Base-by-base conservation (phyloP, 2,888 invertebrate species). In the Taphrorychus bicolor region DNA sequence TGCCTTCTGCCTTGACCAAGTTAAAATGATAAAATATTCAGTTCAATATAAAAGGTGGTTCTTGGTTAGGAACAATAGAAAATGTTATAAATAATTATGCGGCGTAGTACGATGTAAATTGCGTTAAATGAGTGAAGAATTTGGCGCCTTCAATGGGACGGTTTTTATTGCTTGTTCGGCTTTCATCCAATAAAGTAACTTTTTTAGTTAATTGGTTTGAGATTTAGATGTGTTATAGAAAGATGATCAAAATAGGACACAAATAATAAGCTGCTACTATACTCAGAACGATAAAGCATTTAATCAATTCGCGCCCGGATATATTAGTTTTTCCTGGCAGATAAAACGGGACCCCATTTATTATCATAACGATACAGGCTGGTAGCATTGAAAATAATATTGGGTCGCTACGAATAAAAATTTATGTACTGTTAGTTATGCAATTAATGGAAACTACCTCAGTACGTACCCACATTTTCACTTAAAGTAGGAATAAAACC, bases 271-370 rank as follows among this genome's bases (percentile, higher is more conserved):
- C 53, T 51, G 14, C 45, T 53, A 18, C 45, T n/a, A n/a, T n/a
- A n/a, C n/a, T 51, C 5, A 45, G 52, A 58, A 14, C 61, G 66
- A 67, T 67, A 67, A 67, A 61, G 5, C 61, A 42, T 57, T 67
- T 67, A 67, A 67, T 67, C 66, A 62, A 58, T 61, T 61, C 53
- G 45, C 32, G 52, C 61, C 66, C 66, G 66, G 66, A 67, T 67
- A 58, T 67, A 62, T 67, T 67, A 62, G 58, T 67, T 67, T 67
- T 66, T 67, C 57, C 66, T 60, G 66, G 56, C 42, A 41, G 66
- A 66, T 66, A 60, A 32, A 65, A 65, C 45, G 56, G 56, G 56
- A 51, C 49, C 54, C 18, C 22, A 54, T 60, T 51, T 49, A 52
- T 58, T 64, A 58, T 58, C 58, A 65, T 65, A 65, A 41, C 60